These are phyloP conservation scores for Pseudochromis fuscus DNA, from an alignment of 2,797 vertebrate genomes.

Conservation along the genomic window DNA sequence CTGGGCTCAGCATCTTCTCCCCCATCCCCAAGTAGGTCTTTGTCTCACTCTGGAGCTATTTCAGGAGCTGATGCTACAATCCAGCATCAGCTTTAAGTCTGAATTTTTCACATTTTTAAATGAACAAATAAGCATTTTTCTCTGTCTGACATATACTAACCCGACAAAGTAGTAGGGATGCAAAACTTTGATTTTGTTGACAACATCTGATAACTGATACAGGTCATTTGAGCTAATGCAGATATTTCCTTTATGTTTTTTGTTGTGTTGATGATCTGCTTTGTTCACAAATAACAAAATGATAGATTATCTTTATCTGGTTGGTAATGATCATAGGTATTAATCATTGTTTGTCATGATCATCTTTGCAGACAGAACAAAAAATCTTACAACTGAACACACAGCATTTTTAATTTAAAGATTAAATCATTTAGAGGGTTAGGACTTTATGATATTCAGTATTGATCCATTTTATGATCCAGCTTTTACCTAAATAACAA, in stretches of 20 bases:
- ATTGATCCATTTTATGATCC: neutral
- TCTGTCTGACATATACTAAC: neutral
- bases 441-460: neutral
- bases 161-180: neutral
- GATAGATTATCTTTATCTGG: neutral
- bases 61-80: neutral
- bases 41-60: neutral
- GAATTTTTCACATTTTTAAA: neutral
- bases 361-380: neutral
- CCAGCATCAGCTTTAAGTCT: neutral
- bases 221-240: neutral
- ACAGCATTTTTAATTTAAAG: neutral
- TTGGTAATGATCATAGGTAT: neutral
- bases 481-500: neutral
- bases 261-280: neutral
- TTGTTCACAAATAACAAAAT: neutral
- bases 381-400: neutral
- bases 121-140: neutral
- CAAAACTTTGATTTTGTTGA: neutral
- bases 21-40: slow-evolving; percentile 94
- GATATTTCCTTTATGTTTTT: neutral
- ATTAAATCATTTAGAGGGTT: neutral
- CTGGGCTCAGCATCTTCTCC: slow-evolving; percentile 98
- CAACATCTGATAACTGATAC: neutral
- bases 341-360: neutral